Evolutionary conservation across 1,140 invertebrate genomes (phyloP).

Genomic region (Apocrypta bakeri): DNA sequence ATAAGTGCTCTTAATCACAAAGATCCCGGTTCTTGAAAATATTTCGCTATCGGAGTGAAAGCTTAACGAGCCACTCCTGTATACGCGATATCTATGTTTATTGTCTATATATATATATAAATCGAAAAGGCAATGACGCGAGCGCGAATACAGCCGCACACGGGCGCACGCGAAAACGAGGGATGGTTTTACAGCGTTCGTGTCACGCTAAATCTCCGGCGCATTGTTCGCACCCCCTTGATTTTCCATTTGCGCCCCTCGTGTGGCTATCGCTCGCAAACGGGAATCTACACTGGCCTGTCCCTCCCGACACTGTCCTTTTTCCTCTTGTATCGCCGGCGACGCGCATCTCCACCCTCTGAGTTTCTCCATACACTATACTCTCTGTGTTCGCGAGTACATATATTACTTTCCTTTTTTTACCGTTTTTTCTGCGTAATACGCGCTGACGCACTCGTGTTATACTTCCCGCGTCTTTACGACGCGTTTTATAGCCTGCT

Average conservation of each 20-base stretch:
- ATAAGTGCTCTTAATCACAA: too few relatives aligned
- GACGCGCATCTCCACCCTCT: background rate
- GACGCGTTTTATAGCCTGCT: background rate
- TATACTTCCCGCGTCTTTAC: constrained; percentile 17
- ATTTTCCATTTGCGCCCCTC: constrained; percentile 66
- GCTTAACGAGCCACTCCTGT: background rate
- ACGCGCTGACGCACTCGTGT: background rate
- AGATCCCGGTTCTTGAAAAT: too few relatives aligned
- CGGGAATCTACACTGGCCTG: constrained; percentile 44
- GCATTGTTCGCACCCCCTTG: constrained; percentile 68
- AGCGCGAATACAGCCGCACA: too few relatives aligned
- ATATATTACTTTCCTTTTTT: constrained; percentile 24
- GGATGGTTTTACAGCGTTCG: constrained; percentile 62
- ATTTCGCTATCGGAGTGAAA: background rate
- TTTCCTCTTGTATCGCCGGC: background rate
- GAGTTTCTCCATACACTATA: constrained; percentile 22
- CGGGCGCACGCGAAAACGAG: constrained; percentile 25
- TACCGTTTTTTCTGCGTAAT: background rate
- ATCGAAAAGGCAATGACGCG: constrained; percentile 53
- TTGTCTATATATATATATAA: constrained; percentile 14
- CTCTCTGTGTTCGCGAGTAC: too few relatives aligned
- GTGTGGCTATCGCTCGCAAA: background rate
- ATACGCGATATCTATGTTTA: too few relatives aligned
- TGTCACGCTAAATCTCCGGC: constrained; percentile 67
- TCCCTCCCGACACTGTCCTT: constrained; percentile 47